Conservation (phyloP, 2,888 invertebrate species). For the Dryomyza anilis region DNA sequence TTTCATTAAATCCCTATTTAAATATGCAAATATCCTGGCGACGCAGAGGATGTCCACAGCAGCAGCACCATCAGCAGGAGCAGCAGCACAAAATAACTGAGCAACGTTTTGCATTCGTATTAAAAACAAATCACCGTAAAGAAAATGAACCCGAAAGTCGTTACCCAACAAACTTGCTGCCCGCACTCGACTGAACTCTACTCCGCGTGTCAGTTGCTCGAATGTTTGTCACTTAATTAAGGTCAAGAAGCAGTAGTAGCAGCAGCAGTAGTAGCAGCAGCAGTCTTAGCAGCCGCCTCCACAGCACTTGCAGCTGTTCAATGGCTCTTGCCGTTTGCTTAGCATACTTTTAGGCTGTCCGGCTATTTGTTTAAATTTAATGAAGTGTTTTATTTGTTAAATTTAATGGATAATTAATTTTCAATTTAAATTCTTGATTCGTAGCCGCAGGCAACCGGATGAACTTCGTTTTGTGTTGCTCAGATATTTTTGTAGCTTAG, state of each 20-base stretch:
- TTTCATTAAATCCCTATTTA: constrained; percentile 23
- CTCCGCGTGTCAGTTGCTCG: too few relatives aligned
- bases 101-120: background rate
- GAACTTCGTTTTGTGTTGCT: too few relatives aligned
- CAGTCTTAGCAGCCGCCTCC: background rate
- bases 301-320: background rate
- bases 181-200: too few relatives aligned
- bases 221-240: constrained; percentile 31
- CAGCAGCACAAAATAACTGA: background rate
- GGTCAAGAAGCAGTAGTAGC: constrained; percentile 18
- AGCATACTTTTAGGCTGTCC: constrained; percentile 12
- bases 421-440: constrained; percentile 21
- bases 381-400: constrained; percentile 27
- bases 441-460: background rate
- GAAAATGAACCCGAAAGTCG: background rate
- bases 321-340: background rate
- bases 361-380: constrained; percentile 24
- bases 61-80: background rate
- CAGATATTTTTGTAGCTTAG: background rate
- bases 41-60: background rate
- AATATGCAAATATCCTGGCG: constrained; percentile 18
- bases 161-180: background rate
- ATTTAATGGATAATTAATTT: constrained; percentile 28
- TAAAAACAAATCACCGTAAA: constrained; percentile 22
- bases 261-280: background rate